Conservation (phyloP, 2,888 invertebrate species). For the Ormia ochracea region DNA sequence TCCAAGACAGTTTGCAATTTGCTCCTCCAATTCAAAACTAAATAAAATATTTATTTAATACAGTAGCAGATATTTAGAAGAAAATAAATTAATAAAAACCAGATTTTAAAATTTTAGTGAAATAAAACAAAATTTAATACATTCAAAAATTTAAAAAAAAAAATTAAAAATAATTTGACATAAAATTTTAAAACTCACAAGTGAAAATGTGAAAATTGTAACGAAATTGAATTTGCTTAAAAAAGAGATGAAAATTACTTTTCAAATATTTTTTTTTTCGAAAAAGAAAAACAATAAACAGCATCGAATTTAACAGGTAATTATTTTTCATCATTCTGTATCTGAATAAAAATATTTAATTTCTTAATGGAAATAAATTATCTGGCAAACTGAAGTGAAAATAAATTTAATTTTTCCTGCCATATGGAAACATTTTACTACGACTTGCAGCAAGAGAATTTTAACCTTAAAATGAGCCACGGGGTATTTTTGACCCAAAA, state of each 20-base stretch:
- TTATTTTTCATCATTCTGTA: not conserved
- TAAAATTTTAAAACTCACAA: not conserved
- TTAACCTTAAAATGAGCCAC: not conserved
- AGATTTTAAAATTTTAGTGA: not conserved
- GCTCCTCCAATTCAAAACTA: constrained; percentile 48
- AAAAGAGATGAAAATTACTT: not conserved
- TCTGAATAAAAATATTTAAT: not conserved
- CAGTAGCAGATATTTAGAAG: not conserved
- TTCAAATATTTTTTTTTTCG: not conserved
- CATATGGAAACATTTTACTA: constrained; percentile 40
- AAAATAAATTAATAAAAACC: not conserved
- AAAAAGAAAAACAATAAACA: not conserved
- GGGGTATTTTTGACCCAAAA: too few species aligned
- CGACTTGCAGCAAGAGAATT: not conserved
- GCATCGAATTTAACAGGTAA: constrained; percentile 9
- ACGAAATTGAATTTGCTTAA: not conserved
- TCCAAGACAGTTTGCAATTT: constrained; percentile 75
- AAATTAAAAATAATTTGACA: not conserved
- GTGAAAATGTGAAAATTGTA: not conserved
- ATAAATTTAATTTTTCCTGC: not conserved
- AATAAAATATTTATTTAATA: constrained; percentile 40
- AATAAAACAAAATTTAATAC: not conserved
- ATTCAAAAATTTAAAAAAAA: not conserved
- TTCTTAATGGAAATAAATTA: not conserved
- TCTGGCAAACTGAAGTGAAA: not conserved